Evolutionary conservation across 2,113 vertebrate species (phyloP).

Genomic region (Eleginops maclovinus): DNA sequence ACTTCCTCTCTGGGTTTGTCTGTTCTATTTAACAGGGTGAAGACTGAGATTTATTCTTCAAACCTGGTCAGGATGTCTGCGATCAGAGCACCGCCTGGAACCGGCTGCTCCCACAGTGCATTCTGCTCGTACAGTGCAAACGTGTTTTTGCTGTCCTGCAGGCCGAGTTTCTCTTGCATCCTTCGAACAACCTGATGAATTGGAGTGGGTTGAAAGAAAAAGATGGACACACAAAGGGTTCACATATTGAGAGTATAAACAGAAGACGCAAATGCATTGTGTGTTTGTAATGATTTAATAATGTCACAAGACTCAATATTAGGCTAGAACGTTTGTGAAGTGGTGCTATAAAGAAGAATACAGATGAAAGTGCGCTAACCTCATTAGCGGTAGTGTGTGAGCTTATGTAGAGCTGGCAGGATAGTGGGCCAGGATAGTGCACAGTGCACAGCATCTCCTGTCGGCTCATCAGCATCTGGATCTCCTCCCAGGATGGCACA

Average conservation of each 20-base stretch:
- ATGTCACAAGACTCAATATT: neutral
- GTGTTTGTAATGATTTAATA: neutral
- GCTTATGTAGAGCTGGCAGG: slow-evolving; percentile 91
- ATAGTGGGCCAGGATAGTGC: slow-evolving; percentile 89
- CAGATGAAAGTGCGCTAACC: slow-evolving; percentile 79
- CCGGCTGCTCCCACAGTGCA: slow-evolving; percentile 87
- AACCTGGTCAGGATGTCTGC: slow-evolving; percentile 96
- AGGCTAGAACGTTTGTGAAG: neutral
- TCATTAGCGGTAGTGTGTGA: slow-evolving; percentile 95
- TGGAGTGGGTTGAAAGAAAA: neutral
- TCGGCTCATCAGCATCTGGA: slow-evolving; percentile 89
- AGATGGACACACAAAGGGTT: neutral
- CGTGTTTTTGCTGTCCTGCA: slow-evolving; percentile 91
- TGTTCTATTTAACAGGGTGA: slow-evolving; percentile 42
- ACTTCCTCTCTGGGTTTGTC: slow-evolving; percentile 20
- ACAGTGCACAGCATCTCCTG: slow-evolving; percentile 91
- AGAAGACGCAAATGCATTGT: neutral
- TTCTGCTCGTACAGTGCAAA: slow-evolving; percentile 94
- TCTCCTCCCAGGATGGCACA: slow-evolving; percentile 95
- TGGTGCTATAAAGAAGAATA: neutral
- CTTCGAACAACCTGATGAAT: slow-evolving; percentile 88
- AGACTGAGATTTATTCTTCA: slow-evolving; percentile 85
- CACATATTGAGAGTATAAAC: neutral
- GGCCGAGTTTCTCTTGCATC: slow-evolving; percentile 90
- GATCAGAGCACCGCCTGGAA: slow-evolving; percentile 88